These are phyloP conservation scores for Malurus leucopterus DNA, from an alignment of 2,797 vertebrate species.

Conservation along the genomic window DNA sequence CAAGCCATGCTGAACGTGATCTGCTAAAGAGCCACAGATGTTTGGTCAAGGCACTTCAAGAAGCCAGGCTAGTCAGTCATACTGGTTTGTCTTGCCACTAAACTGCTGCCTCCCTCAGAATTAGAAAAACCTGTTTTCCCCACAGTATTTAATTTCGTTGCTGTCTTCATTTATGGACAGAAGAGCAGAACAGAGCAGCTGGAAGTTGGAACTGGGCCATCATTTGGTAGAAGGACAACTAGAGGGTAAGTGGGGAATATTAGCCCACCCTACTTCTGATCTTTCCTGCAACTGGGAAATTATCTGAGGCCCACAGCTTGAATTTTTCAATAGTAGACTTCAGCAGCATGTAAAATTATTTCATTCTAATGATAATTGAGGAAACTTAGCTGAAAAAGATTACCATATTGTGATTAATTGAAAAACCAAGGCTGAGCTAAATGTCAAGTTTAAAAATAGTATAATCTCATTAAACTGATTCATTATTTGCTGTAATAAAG, in stretches of 20 bases:
- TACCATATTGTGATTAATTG: not conserved
- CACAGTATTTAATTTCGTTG: not conserved
- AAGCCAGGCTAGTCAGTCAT: not conserved
- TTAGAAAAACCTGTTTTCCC: not conserved
- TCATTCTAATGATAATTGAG: not conserved
- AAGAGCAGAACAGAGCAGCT: not conserved
- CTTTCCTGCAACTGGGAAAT: not conserved
- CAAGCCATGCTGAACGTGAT: not conserved
- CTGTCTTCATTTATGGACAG: not conserved
- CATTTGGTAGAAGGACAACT: not conserved
- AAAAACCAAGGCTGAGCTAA: slow-evolving; percentile 6
- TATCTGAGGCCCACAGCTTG: not conserved
- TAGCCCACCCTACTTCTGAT: not conserved
- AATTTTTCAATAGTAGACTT: not conserved
- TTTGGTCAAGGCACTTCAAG: not conserved
- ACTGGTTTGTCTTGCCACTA: not conserved
- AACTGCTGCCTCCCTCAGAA: not conserved
- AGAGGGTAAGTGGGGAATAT: not conserved
- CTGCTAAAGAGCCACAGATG: not conserved
- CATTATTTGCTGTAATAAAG: not conserved
- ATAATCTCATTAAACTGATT: slow-evolving; percentile 4
- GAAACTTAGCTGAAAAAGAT: not conserved
- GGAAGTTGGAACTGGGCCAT: not conserved
- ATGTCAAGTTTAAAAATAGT: slow-evolving; percentile 7
- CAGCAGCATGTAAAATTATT: not conserved